A percentile compares a stretch with the other conserved stretches of the same genome.
These are phyloP conservation scores for Hassar affinis DNA, from an alignment of 2,113 vertebrate species.

Conservation along the genomic window DNA sequence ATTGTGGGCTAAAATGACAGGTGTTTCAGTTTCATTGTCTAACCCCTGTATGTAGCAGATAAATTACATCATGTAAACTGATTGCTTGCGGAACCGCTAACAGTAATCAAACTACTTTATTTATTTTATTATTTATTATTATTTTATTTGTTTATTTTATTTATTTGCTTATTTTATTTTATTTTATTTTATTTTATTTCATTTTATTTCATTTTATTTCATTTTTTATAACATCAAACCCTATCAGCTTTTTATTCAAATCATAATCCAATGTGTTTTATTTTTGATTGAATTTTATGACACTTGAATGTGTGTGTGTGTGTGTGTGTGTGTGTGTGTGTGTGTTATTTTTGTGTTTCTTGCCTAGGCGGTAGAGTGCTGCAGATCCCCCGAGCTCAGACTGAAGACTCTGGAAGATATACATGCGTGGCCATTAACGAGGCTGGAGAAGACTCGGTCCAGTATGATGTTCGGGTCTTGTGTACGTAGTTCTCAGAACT, in stretches of 20 bases:
- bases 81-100: too few species aligned
- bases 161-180: too few species aligned
- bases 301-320: neutral
- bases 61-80: too few species aligned
- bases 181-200: too few species aligned
- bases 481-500: constrained; percentile 71
- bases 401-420: constrained; percentile 86
- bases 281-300: neutral
- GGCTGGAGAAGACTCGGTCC: constrained; percentile 92
- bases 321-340: neutral
- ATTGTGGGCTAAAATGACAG: too few species aligned
- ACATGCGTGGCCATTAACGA: constrained; percentile 90
- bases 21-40: too few species aligned
- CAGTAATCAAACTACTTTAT: too few species aligned
- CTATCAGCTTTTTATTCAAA: neutral
- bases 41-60: too few species aligned
- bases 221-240: neutral
- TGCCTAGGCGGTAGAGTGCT: constrained; percentile 83
- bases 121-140: too few species aligned
- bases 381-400: constrained; percentile 82
- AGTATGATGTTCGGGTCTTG: constrained; percentile 85
- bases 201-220: too few species aligned
- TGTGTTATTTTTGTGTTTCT: constrained; percentile 24
- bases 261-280: neutral
- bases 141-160: too few species aligned